Evolutionary conservation across 2,888 invertebrate genomes (phyloP), one percentile per base, ranked within the genome.

Genomic region (Pristionchus japonicus): DNA sequence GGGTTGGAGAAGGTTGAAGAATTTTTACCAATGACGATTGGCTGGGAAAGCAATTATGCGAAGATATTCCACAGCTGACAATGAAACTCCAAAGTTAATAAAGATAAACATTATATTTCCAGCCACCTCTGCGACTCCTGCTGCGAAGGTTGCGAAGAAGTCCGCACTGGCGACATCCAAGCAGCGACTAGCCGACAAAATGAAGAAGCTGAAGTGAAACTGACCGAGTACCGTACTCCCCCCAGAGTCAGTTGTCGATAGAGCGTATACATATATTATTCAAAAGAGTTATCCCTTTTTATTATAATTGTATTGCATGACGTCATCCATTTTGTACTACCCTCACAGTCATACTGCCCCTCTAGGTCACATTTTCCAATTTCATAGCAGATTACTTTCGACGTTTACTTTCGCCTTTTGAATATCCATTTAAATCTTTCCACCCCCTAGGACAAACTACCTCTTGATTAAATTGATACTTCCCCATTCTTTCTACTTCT

Each of bases 121-220:
- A 40, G 77, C n/a, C 43, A 3, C 43, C 13, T 27, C 77, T 43
- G 0, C 47, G 20, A 34, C 43, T 27, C 77, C 77, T n/a, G 13
- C 77, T 27, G 77, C 43, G 1, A 77, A 77, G n/a, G 52, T 64
- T 61, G 9, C 27, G 40, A 86, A 86, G 70, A 86, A 86, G 70
- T 47, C 86, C 7, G 31, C 86, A 31, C 85, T 85, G 61, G 7
- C 43, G 17, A 86, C 86, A 9, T 57, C 86, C 31, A 86, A 86
- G 34, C 86, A 86, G 86, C 6, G 86, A 57, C 49, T 86, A 20
- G 86, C 86, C 6, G 86, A 86, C 9, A 67, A 57, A 47, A 86
- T 86, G 86, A 86, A 70, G 86, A 86, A 70, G 6, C 70, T 86
- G 31, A 86, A 67, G 85, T 61, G 64, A 34, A 15, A 83, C 23